Evolutionary conservation across 2,797 vertebrate species (phyloP).

Genomic region (Craterocephalus amniculus): DNA sequence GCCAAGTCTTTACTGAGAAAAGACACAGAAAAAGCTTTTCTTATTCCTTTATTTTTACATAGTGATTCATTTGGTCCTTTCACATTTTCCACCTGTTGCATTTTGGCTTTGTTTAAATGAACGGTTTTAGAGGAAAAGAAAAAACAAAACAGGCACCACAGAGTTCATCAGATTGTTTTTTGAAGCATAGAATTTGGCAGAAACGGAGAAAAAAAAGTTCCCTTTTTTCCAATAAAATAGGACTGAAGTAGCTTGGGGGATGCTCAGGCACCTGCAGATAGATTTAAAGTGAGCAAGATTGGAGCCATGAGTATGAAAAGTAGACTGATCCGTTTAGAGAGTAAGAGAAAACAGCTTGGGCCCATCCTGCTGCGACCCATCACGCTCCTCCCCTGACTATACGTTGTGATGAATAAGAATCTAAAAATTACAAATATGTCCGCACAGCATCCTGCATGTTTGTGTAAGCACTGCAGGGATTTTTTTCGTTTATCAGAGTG

Average conservation of each 20-base stretch:
- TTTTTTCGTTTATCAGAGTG: slow-evolving; percentile 17
- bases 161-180: slow-evolving; percentile 2
- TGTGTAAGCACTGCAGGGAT: background rate
- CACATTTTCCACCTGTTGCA: background rate
- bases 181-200: slow-evolving; percentile 13
- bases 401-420: background rate
- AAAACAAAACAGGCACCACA: background rate
- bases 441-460: background rate
- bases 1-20: slow-evolving; percentile 13
- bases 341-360: background rate
- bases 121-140: background rate
- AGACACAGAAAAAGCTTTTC: slow-evolving; percentile 11
- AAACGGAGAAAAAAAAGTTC: slow-evolving; percentile 1
- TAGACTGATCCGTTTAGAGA: background rate
- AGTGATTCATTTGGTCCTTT: background rate
- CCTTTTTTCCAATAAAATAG: background rate
- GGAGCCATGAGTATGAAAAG: background rate
- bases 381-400: background rate
- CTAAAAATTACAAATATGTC: slow-evolving; percentile 3
- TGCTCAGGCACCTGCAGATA: background rate
- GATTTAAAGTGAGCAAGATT: background rate
- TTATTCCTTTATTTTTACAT: background rate
- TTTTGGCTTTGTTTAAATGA: background rate
- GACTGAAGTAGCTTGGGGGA: background rate
- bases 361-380: slow-evolving; percentile 2